A percentile compares a stretch with the other conserved stretches of the same genome.
Evolutionary conservation across 1,140 invertebrate species (phyloP).

Genomic region (Drosophila virilis): DNA sequence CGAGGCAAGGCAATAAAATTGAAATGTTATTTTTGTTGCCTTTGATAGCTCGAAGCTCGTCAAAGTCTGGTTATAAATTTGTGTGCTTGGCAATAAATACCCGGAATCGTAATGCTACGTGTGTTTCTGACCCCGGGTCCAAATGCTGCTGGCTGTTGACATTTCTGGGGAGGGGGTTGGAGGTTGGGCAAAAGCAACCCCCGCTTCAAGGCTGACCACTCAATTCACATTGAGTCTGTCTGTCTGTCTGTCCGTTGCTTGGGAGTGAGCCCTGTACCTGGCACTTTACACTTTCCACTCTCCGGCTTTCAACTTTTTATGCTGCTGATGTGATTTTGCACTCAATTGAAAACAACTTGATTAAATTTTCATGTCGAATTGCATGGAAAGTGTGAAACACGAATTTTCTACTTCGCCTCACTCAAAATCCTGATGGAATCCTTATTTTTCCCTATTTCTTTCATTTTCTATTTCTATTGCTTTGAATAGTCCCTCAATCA

Average conservation of each 20-base stretch:
- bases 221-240: slow-evolving; percentile 20
- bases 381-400: slow-evolving; percentile 58
- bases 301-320: slow-evolving; percentile 44
- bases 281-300: slow-evolving; percentile 22
- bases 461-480: slow-evolving; percentile 2
- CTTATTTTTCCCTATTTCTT: background rate
- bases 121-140: slow-evolving; percentile 4
- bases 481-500: background rate
- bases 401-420: slow-evolving; percentile 52
- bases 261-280: slow-evolving; percentile 11
- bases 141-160: slow-evolving; percentile 58
- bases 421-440: slow-evolving; percentile 6
- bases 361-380: slow-evolving; percentile 76
- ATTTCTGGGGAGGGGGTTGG: slow-evolving; percentile 49
- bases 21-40: slow-evolving; percentile 65
- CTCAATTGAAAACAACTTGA: slow-evolving; percentile 79
- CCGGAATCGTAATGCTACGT: slow-evolving; percentile 44
- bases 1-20: slow-evolving; percentile 67
- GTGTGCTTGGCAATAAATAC: slow-evolving; percentile 77
- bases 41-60: slow-evolving; percentile 47
- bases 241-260: slow-evolving; percentile 4
- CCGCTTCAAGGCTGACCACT: slow-evolving; percentile 20
- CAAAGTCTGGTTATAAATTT: slow-evolving; percentile 80
- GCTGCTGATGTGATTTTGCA: slow-evolving; percentile 77
- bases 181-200: slow-evolving; percentile 23